These are phyloP conservation scores for Rhagoletis zephyria DNA, from an alignment of 1,140 invertebrate genomes.

Conservation along the genomic window DNA sequence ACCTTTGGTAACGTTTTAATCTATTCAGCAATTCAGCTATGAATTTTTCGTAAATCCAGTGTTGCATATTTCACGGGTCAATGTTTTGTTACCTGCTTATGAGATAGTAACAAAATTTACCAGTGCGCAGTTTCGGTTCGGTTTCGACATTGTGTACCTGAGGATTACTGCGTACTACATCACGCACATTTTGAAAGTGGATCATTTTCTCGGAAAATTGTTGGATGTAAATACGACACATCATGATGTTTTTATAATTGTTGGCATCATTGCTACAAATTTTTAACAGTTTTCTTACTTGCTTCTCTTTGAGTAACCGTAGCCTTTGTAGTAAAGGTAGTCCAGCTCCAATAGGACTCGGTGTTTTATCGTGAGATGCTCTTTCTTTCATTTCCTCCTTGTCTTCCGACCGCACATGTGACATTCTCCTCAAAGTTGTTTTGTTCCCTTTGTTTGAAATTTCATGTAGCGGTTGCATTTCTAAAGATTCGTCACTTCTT, in stretches of 20 bases:
- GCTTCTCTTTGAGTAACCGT: constrained; percentile 87
- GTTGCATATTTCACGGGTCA: too few species aligned
- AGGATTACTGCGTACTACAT: too few species aligned
- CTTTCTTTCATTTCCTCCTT: constrained; percentile 76
- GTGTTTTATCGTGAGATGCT: constrained; percentile 76
- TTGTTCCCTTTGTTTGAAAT: constrained; percentile 72
- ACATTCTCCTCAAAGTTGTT: constrained; percentile 80
- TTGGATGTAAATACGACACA: neutral
- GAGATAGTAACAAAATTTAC: too few species aligned
- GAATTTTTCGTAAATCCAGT: too few species aligned
- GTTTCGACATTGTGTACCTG: too few species aligned
- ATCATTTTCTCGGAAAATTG: neutral
- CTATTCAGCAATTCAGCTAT: too few species aligned
- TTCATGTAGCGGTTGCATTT: constrained; percentile 78
- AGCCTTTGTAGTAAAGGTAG: constrained; percentile 85
- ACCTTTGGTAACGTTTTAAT: too few species aligned
- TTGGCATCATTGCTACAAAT: too few species aligned
- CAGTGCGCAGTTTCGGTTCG: too few species aligned
- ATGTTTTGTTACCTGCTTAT: too few species aligned
- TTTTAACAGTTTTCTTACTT: constrained; percentile 75
- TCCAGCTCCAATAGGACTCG: constrained; percentile 84
- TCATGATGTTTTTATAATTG: too few species aligned
- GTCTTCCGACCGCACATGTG: constrained; percentile 80
- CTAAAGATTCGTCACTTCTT: constrained; percentile 78
- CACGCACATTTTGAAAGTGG: neutral